Conservation (phyloP, 2,888 invertebrate species). For the Tholera decimalis region DNA sequence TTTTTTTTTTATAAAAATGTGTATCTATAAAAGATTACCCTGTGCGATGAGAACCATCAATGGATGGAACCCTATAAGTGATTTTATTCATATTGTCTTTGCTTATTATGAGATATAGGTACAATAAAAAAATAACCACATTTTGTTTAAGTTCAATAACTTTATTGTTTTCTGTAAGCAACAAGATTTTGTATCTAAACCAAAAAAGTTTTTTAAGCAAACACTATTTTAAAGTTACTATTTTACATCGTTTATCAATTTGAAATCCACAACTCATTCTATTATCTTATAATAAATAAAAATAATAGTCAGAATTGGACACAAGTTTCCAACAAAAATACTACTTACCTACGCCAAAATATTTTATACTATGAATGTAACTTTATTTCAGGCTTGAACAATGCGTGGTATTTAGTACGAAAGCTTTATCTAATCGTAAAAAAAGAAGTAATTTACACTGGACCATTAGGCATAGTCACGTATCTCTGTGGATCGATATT, state of each 20-base stretch:
- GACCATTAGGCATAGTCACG: slow-evolving; percentile 90
- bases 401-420: slow-evolving; percentile 85
- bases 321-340: too few relatives aligned
- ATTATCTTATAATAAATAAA: too few relatives aligned
- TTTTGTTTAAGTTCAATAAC: too few relatives aligned
- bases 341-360: too few relatives aligned
- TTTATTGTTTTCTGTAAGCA: too few relatives aligned
- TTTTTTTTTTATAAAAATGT: not conserved
- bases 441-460: slow-evolving; percentile 89
- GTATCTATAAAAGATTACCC: not conserved
- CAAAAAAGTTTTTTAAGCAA: too few relatives aligned
- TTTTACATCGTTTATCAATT: too few relatives aligned
- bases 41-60: not conserved
- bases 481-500: slow-evolving; percentile 91
- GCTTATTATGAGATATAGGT: not conserved
- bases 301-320: too few relatives aligned
- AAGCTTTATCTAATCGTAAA: slow-evolving; percentile 90
- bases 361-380: too few relatives aligned
- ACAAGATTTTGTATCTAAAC: too few relatives aligned
- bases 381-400: slow-evolving; percentile 86
- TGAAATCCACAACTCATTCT: not conserved
- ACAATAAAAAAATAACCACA: too few relatives aligned
- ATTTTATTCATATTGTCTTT: not conserved
- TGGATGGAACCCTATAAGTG: not conserved
- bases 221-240: not conserved